Percentiles rank a stretch among this genome's conserved stretches.
Conservation (phyloP, 2,113 vertebrate genomes). For the Tachysurus vachellii region DNA sequence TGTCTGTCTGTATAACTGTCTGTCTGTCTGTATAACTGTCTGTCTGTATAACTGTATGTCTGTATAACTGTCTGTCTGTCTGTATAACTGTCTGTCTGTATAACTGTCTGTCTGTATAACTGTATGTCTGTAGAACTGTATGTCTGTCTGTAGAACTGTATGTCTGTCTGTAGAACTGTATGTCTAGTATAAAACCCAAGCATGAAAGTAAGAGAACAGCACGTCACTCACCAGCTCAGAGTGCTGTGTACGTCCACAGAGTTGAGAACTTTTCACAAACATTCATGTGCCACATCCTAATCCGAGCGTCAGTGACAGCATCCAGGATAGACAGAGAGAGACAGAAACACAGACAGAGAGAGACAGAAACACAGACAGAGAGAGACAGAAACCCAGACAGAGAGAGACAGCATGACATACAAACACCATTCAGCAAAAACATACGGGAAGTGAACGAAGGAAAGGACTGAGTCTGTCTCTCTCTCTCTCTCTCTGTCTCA, state of each 20-base stretch:
- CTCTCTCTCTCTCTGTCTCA: background rate
- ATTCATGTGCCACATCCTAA: background rate
- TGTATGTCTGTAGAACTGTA: too few relatives aligned
- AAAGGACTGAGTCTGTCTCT: background rate
- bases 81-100: too few relatives aligned
- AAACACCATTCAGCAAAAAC: conserved; percentile 27
- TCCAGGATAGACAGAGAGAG: background rate
- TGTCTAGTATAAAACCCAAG: background rate
- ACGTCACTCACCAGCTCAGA: conserved; percentile 26
- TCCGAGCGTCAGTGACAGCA: background rate
- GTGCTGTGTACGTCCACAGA: background rate
- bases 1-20: too few relatives aligned
- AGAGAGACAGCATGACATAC: background rate
- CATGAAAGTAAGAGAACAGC: background rate
- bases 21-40: too few relatives aligned
- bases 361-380: too few relatives aligned
- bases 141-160: too few relatives aligned
- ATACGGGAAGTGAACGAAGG: background rate
- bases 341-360: conserved; percentile 36
- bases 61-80: too few relatives aligned
- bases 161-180: background rate
- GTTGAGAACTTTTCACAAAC: background rate
- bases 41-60: too few relatives aligned
- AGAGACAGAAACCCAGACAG: conserved; percentile 31
- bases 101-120: too few relatives aligned